Percentiles rank a stretch among this genome's conserved stretches.
phyloP scores from a whole-genome alignment of 2,888 invertebrate species.

The Hololepta plana region DNA sequence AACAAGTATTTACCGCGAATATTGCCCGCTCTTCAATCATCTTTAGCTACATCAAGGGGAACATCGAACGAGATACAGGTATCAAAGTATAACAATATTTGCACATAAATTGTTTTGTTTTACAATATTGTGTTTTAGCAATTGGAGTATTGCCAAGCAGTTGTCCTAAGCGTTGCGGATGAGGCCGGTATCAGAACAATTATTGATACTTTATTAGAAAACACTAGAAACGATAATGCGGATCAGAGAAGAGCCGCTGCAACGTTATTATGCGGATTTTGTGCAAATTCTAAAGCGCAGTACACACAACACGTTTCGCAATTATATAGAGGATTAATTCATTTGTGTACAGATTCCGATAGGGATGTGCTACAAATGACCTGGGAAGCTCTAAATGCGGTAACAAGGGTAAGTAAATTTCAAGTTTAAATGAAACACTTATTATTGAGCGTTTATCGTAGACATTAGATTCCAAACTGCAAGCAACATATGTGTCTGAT shows the following conservation, averaged over 20 bases:
- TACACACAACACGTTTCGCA: conserved; percentile 77
- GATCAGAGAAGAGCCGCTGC: conserved; percentile 64
- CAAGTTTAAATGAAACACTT: conserved; percentile 2
- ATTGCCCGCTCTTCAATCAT: conserved; percentile 71
- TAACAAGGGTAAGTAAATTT: conserved; percentile 39
- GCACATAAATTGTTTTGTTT: conserved; percentile 7
- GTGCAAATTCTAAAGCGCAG: conserved; percentile 74
- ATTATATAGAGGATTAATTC: conserved; percentile 70
- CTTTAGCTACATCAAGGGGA: conserved; percentile 52
- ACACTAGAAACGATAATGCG: conserved; percentile 39
- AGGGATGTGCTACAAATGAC: conserved; percentile 66
- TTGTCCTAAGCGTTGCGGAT: conserved; percentile 78
- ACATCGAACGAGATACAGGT: conserved; percentile 36
- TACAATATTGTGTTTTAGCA: conserved; percentile 33
- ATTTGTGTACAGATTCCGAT: conserved; percentile 67
- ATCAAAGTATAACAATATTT: conserved; percentile 6
- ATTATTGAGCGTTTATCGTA: conserved; percentile 18
- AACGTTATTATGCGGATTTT: conserved; percentile 76
- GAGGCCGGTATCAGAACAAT: conserved; percentile 75
- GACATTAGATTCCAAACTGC: conserved; percentile 67
- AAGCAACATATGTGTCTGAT: conserved; percentile 73
- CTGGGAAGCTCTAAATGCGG: conserved; percentile 82
- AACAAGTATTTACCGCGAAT: conserved; percentile 82
- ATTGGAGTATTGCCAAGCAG: conserved; percentile 81
- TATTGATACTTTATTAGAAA: conserved; percentile 69